These are phyloP conservation scores for Taeniopygia guttata DNA, from an alignment of 2,797 vertebrate genomes.

Conservation along the genomic window DNA sequence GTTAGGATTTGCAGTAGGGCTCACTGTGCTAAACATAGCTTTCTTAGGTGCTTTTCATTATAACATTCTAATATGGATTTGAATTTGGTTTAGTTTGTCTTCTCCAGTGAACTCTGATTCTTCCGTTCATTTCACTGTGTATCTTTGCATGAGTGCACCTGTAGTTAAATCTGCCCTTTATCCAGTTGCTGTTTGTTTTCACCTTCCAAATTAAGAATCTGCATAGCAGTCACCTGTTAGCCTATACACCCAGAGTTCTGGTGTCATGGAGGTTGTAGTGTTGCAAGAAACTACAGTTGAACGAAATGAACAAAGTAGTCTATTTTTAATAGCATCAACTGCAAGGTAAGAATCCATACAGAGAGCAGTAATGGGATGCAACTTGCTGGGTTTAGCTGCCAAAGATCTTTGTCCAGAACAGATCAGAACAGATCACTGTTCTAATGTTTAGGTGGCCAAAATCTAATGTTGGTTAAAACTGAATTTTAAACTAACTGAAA, in stretches of 20 bases:
- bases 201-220: neutral
- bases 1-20: neutral
- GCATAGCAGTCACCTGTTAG: neutral
- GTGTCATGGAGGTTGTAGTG: neutral
- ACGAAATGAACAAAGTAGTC: neutral
- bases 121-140: neutral
- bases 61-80: neutral
- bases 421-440: neutral
- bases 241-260: neutral
- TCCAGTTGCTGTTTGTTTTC: neutral
- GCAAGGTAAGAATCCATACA: neutral
- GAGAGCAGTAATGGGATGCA: neutral
- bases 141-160: neutral
- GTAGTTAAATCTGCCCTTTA: neutral
- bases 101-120: neutral
- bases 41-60: neutral
- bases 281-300: neutral
- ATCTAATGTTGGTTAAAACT: neutral
- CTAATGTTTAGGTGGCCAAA: neutral
- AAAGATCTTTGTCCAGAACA: neutral
- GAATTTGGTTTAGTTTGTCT: neutral
- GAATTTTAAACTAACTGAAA: neutral
- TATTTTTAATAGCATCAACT: neutral
- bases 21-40: neutral
- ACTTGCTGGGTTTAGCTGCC: neutral